Conservation (phyloP, 2,113 vertebrate species). For the Neodontobutis hainanensis region DNA sequence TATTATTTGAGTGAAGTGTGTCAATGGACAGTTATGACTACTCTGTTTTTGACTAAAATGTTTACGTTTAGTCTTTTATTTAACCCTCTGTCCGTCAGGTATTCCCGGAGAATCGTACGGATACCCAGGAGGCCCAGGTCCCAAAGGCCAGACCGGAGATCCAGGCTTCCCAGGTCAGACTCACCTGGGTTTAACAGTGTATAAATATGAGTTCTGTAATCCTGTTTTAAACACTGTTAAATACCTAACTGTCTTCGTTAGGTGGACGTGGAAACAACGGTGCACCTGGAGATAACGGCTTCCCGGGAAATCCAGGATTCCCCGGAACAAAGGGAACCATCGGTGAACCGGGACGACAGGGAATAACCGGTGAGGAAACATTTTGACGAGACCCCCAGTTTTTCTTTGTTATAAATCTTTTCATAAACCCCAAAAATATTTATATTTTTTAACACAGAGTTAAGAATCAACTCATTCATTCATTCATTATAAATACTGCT, state of each 20-base stretch:
- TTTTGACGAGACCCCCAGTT: no score
- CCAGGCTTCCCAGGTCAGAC: constrained; percentile 83
- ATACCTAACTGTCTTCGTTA: constrained; percentile 46
- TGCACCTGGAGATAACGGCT: constrained; percentile 81
- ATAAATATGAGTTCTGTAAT: no score
- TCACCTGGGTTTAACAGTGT: background rate
- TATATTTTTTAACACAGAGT: no score
- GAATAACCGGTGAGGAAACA: constrained; percentile 80
- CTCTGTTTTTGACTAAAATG: no score
- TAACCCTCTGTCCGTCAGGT: constrained; percentile 72
- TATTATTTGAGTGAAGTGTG: no score
- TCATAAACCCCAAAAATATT: no score
- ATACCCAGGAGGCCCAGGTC: constrained; percentile 78
- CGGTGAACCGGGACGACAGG: constrained; percentile 84
- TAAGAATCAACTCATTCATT: no score
- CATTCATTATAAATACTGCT: no score
- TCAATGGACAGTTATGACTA: no score
- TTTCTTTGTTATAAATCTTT: no score
- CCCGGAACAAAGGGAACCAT: constrained; percentile 81
- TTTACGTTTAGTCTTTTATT: background rate
- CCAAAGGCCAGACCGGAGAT: constrained; percentile 83
- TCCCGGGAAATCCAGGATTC: constrained; percentile 79
- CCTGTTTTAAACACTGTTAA: background rate
- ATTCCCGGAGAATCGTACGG: constrained; percentile 78
- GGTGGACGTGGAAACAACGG: constrained; percentile 81